A percentile compares a stretch with the other conserved stretches of the same genome.
These are phyloP conservation scores for Enteromius radiatus DNA, from an alignment of 2,797 vertebrate genomes.

Conservation along the genomic window DNA sequence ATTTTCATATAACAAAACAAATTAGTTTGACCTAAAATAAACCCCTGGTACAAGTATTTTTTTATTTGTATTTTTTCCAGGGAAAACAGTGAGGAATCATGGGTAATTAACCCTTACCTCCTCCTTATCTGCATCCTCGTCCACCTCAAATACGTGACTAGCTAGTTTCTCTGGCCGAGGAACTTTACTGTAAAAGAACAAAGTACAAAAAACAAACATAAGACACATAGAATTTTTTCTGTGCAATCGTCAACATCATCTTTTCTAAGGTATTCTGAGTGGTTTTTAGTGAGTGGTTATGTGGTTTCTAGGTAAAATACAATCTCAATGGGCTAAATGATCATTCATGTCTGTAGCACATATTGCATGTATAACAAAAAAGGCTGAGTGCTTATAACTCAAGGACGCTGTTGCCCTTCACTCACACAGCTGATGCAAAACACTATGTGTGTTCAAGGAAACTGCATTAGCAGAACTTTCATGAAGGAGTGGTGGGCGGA, in stretches of 20 bases:
- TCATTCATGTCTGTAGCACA: neutral
- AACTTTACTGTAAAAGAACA: constrained; percentile 81
- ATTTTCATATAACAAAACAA: neutral
- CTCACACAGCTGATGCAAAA: constrained; percentile 3
- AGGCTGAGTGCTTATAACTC: neutral
- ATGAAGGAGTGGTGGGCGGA: neutral
- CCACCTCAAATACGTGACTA: constrained; percentile 94
- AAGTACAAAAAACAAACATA: neutral
- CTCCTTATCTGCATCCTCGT: constrained; percentile 97
- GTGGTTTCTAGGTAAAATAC: neutral
- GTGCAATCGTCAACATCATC: neutral
- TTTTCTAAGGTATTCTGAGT: neutral
- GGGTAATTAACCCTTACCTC: constrained; percentile 79
- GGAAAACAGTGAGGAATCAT: neutral
- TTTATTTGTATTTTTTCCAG: neutral
- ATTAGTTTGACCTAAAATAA: neutral
- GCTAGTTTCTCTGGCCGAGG: constrained; percentile 90
- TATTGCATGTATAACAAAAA: neutral
- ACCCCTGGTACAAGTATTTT: neutral
- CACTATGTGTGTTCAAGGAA: neutral
- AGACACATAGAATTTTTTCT: neutral
- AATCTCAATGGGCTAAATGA: neutral
- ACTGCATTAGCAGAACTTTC: constrained; percentile 5
- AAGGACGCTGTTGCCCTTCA: neutral
- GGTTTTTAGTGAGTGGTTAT: neutral